A percentile compares a stretch with the other conserved stretches of the same genome.
phyloP scores from a whole-genome alignment of 2,113 vertebrate genomes.

The Hippoglossus stenolepis region DNA sequence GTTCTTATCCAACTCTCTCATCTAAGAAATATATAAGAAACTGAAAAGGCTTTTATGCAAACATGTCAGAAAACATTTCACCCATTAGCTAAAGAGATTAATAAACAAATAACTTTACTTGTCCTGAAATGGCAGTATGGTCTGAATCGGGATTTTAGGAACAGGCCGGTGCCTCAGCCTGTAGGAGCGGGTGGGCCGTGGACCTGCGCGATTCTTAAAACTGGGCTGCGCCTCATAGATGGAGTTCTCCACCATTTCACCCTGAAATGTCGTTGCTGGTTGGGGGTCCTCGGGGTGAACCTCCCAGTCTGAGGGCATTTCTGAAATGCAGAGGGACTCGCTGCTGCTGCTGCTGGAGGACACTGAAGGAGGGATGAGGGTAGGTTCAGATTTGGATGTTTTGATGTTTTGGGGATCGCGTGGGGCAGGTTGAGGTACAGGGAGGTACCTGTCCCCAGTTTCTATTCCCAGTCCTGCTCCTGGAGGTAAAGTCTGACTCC shows the following conservation, averaged over 20 bases:
- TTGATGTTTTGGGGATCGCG: constrained; percentile 52
- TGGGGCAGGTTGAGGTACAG: constrained; percentile 34
- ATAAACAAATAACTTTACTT: constrained; percentile 63
- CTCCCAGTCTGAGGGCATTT: constrained; percentile 63
- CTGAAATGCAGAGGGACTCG: constrained; percentile 60
- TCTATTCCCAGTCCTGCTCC: constrained; percentile 35
- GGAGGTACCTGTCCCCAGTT: background rate
- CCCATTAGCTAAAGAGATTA: too few species aligned
- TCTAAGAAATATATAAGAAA: too few species aligned
- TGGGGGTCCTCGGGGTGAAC: constrained; percentile 47
- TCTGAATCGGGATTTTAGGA: constrained; percentile 85
- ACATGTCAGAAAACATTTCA: too few species aligned
- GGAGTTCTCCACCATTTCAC: constrained; percentile 91
- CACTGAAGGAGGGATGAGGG: background rate
- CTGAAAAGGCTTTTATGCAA: too few species aligned
- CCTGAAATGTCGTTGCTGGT: constrained; percentile 72
- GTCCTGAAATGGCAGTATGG: constrained; percentile 24
- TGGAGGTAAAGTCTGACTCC: constrained; percentile 58
- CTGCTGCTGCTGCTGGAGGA: constrained; percentile 68
- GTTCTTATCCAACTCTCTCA: too few species aligned
- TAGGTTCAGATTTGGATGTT: background rate
- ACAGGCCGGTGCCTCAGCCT: constrained; percentile 91
- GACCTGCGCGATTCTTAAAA: constrained; percentile 49
- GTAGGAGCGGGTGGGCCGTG: constrained; percentile 82
- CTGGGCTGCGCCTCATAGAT: constrained; percentile 80